Evolutionary conservation across 1,140 invertebrate species (phyloP), one percentile per base, ranked within the genome.

Genomic region (fruit fly (Drosophila melanogaster)): DNA sequence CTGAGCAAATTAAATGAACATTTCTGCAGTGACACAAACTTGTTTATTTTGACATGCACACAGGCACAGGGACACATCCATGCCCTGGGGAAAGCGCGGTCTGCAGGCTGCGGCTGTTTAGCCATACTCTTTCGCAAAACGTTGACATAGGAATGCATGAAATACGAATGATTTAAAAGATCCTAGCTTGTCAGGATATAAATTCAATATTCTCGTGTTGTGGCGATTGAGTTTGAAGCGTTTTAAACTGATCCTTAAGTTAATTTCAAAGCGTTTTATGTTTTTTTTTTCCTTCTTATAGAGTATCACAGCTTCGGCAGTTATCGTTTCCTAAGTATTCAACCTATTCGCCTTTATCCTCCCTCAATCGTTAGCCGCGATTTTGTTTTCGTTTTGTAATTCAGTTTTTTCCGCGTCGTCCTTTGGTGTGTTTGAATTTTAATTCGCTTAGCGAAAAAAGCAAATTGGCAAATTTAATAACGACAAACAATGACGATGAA

Each of bases 11-110:
- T 87, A 87, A 87, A 89, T 89, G 84, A 87, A 87, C 81, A 76
- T 87, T 89, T 84, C 79, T 84, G 84, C 84, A 87, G 84, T 87
- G 84, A 87, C 84, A 89, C 67, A 79, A 87, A 87, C 84, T 87
- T 87, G 84, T 91, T 91, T 91, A 86, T 91, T 91, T 89, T 91
- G 85, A 89, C 85, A 86, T 81, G 84, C 81, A 91, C 51, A 65
- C 47, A 60, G 62, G 70, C 76, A 79, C 56, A 65, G 53, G 56
- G 40, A 56, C 57, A 35, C 54, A 53, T 66, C 54, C 64, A 41
- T 47, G 22, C 40, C 51, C 59, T 49, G 47, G 59, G 43, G 19
- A 12, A 12, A 26, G 38, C 24, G 49, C 24, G 49, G 24, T 26
- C 26, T 40, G 33, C 70, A 50, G 33, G 26, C 40, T 65, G 59